Evolutionary conservation across 2,888 invertebrate genomes (phyloP).

Genomic region (Pristionchus exspectatus): DNA sequence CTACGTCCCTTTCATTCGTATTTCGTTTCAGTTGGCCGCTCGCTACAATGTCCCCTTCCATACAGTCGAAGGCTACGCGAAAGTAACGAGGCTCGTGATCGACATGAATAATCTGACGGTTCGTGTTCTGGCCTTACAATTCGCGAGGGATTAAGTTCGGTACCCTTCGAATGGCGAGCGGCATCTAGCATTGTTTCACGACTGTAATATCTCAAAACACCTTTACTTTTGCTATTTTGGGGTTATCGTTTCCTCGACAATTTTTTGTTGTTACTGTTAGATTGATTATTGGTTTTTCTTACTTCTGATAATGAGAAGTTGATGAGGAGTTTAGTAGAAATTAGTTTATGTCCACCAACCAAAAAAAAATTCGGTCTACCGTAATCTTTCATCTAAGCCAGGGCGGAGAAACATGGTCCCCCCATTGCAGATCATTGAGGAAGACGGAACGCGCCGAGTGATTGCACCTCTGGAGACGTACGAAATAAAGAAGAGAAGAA

Average conservation of each 20-base stretch:
- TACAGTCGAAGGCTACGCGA: not conserved
- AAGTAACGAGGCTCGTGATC: not conserved
- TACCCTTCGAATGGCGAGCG: too few relatives aligned
- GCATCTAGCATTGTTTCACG: too few relatives aligned
- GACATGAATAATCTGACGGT: conserved; percentile 2
- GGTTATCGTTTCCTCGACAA: too few relatives aligned
- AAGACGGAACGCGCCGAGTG: not conserved
- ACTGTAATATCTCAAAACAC: too few relatives aligned
- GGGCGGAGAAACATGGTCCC: too few relatives aligned
- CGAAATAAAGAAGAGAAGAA: not conserved
- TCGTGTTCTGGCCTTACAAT: not conserved
- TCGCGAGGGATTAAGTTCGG: too few relatives aligned
- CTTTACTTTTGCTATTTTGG: too few relatives aligned
- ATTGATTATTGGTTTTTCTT: not conserved
- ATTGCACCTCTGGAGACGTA: not conserved
- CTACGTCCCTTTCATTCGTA: too few relatives aligned
- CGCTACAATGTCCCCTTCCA: not conserved
- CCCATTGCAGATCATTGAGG: not conserved
- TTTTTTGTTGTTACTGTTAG: too few relatives aligned
- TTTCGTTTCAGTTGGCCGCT: not conserved
- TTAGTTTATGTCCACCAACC: too few relatives aligned
- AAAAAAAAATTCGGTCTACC: too few relatives aligned
- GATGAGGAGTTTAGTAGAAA: not conserved
- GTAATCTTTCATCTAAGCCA: too few relatives aligned
- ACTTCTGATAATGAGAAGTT: not conserved